Percentiles rank a stretch among this genome's conserved stretches.
These are phyloP conservation scores for Embidobia sp. DNA, from an alignment of 2,888 invertebrate species.

Conservation along the genomic window DNA sequence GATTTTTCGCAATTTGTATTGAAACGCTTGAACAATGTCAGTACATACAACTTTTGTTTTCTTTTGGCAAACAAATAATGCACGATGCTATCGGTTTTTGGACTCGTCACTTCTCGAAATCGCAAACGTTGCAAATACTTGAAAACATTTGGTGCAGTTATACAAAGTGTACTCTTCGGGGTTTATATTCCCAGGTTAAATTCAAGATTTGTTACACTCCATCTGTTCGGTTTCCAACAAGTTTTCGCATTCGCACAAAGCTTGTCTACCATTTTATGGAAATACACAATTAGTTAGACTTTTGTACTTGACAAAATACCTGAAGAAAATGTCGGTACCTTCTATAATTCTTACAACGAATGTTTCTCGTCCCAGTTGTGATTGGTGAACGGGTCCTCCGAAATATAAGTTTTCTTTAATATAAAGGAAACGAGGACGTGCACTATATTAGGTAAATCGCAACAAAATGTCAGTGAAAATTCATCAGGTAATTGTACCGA, in stretches of 20 bases:
- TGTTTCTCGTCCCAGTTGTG: conserved; percentile 22
- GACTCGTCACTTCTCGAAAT: background rate
- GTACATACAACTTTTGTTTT: no score
- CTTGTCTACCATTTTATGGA: conserved; percentile 9
- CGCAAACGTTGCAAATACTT: background rate
- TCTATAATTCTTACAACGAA: conserved; percentile 52
- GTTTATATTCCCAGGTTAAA: no score
- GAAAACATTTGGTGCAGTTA: conserved; percentile 8
- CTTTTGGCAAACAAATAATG: background rate
- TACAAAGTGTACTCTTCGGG: background rate
- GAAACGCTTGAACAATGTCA: no score
- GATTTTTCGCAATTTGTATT: no score
- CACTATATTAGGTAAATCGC: conserved; percentile 11
- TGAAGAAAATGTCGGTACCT: conserved; percentile 23
- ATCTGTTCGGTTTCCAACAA: background rate
- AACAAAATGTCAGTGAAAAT: conserved; percentile 8
- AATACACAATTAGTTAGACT: conserved; percentile 14
- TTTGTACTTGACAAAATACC: conserved; percentile 35
- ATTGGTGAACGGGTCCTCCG: conserved; percentile 28
- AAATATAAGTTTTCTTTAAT: conserved; percentile 11
- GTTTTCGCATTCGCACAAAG: conserved; percentile 22
- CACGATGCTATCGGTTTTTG: background rate
- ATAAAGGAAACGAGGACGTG: conserved; percentile 1
- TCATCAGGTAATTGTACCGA: no score
- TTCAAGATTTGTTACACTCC: background rate